Evolutionary conservation across 1,140 invertebrate species (phyloP).

Genomic region (Drosophila miranda): DNA sequence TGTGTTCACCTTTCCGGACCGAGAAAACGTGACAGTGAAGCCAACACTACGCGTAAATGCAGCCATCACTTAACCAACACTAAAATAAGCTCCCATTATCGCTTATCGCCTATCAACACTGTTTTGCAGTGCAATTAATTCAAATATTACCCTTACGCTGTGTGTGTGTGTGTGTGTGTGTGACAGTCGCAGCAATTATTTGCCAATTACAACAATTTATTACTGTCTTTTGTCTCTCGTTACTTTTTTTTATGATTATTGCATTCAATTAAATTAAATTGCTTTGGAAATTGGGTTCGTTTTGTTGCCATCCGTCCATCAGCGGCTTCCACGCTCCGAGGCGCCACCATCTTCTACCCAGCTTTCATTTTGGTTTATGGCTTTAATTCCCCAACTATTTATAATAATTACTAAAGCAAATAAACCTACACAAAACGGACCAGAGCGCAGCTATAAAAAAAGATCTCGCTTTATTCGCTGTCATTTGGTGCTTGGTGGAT

Average conservation of each 20-base stretch:
- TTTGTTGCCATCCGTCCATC: slow-evolving; percentile 25
- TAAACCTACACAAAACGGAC: slow-evolving; percentile 45
- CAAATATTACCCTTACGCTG: slow-evolving; percentile 41
- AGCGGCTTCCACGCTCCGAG: slow-evolving; percentile 10
- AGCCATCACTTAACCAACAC: too few relatives aligned
- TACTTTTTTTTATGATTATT: slow-evolving; percentile 70
- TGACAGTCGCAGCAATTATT: slow-evolving; percentile 60
- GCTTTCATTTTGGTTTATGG: slow-evolving; percentile 72
- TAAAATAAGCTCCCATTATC: slow-evolving; percentile 8
- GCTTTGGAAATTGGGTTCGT: slow-evolving; percentile 70
- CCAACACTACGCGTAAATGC: too few relatives aligned
- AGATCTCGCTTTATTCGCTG: slow-evolving; percentile 36
- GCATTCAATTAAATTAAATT: slow-evolving; percentile 78
- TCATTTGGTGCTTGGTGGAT: slow-evolving; percentile 18
- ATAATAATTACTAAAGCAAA: slow-evolving; percentile 74
- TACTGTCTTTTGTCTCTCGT: slow-evolving; percentile 50
- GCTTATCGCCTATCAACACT: slow-evolving; percentile 33
- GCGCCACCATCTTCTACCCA: slow-evolving; percentile 28
- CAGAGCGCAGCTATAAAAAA: slow-evolving; percentile 39
- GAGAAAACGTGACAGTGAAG: slow-evolving; percentile 7
- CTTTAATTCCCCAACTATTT: slow-evolving; percentile 69
- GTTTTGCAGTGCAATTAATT: slow-evolving; percentile 31
- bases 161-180: neutral
- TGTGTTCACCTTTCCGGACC: neutral
- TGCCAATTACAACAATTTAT: slow-evolving; percentile 71